Base-by-base conservation (phyloP, 1,140 invertebrate genomes). In the Drosophila ironensis region DNA sequence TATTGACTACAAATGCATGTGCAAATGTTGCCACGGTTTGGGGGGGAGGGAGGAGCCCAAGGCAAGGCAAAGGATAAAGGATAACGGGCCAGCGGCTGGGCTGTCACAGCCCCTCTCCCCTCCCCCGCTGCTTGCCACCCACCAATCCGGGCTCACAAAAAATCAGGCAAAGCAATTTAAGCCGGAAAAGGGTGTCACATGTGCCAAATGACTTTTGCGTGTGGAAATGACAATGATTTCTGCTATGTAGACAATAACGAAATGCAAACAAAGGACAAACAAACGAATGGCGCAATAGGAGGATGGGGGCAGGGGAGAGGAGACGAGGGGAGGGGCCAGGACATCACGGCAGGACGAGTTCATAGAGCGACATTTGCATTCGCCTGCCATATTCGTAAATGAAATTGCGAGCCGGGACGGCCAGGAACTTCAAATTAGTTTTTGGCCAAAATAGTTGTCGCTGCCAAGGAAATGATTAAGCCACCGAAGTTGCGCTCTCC, bases 1-100 rank as follows among this genome's bases (percentile, higher is more conserved):
- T 87, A 87, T 87, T 82, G 77, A 87, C 77, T 87, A 87, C 74
- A 80, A 87, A 87, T 72, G 77, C 84, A 84, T 75, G 84, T 87
- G 84, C 84, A 87, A 87, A 87, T 87, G 84, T 87, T 87, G 84
- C 84, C 84, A 87, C 84, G 84, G 73, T 68, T 78, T 78, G 74
- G 75, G 69, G 54, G 74, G 73, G 82, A 70, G 74, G 75, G 69
- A 59, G 74, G 73, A 82, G 69, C 66, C 40, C 33, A 38, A 33
- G 60, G 11, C 20, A 22, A n/a, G n/a, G 40, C 45, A 33, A 44
- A 56, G 46, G 48, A 22, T 45, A 48, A 40, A 24, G 51, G 45
- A 25, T 64, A 64, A 52, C 68, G 51, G 69, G 56, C n/a, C n/a
- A n/a, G n/a, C n/a, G n/a, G n/a, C n/a, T n/a, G n/a, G 56, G 67